Conservation (phyloP, 2,888 invertebrate species). For the Lasioglossum villosulum region DNA sequence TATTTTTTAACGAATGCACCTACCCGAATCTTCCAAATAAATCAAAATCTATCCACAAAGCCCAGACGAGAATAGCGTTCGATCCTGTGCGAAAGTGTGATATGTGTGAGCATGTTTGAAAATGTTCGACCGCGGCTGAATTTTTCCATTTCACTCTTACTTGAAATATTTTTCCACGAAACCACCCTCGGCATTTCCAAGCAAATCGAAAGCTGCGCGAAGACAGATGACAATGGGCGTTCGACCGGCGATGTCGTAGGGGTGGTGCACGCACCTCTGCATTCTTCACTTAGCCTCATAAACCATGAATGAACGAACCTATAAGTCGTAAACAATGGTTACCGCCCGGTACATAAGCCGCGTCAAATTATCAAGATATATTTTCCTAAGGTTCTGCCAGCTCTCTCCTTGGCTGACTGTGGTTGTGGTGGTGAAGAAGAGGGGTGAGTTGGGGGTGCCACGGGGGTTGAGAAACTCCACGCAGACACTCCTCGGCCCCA, state of each 20-base stretch:
- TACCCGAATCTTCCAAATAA: not conserved
- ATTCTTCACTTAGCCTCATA: slow-evolving; percentile 71
- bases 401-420: slow-evolving; percentile 38
- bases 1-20: not conserved
- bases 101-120: not conserved
- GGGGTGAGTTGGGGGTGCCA: slow-evolving; percentile 3
- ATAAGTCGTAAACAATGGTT: slow-evolving; percentile 81
- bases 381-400: slow-evolving; percentile 62
- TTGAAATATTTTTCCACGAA: not conserved
- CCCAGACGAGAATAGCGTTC: not conserved
- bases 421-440: not conserved
- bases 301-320: slow-evolving; percentile 65
- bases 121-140: not conserved
- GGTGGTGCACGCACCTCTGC: slow-evolving; percentile 31
- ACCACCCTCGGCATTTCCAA: not conserved
- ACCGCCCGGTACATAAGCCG: slow-evolving; percentile 73
- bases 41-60: not conserved
- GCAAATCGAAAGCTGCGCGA: not conserved
- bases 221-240: not conserved
- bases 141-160: not conserved
- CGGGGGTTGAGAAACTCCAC: slow-evolving; percentile 38
- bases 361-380: slow-evolving; percentile 81
- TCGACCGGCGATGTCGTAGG: not conserved
- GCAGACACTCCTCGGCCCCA: slow-evolving; percentile 67
- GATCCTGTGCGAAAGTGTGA: not conserved